phyloP scores from a whole-genome alignment of 2,797 vertebrate genomes.

The Alauda arvensis region DNA sequence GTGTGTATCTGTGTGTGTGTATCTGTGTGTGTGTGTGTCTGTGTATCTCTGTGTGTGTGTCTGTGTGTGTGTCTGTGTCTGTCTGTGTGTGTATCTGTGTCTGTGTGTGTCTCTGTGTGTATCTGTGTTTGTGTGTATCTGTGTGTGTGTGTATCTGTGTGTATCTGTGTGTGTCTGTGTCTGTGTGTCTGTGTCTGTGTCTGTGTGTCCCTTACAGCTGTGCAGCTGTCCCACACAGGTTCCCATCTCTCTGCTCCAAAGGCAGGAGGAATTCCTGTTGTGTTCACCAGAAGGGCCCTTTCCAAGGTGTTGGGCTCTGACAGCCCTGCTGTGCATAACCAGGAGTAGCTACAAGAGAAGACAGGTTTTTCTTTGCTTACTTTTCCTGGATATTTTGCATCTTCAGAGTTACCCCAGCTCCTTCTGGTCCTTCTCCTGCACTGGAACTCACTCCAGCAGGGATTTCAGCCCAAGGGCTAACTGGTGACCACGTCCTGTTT shows the following conservation, averaged over 20 bases:
- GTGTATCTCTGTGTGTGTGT: not conserved
- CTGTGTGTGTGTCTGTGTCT: not conserved
- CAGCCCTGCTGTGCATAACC: fast-evolving
- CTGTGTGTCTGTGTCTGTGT: not conserved
- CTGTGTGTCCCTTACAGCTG: not conserved
- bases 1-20: not conserved
- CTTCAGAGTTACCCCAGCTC: not conserved
- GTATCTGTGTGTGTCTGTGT: not conserved
- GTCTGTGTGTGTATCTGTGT: not conserved
- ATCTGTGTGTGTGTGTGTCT: not conserved
- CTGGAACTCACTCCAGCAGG: not conserved
- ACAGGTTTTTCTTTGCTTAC: not conserved
- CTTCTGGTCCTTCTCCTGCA: not conserved
- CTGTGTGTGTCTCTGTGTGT: not conserved
- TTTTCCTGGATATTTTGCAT: not conserved
- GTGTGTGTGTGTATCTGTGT: not conserved
- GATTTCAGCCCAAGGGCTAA: not conserved
- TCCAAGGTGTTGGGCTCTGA: fast-evolving
- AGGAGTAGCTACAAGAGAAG: not conserved
- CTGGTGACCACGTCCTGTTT: not conserved
- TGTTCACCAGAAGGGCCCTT: not conserved
- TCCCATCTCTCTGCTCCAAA: constrained; percentile 2
- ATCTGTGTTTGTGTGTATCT: not conserved
- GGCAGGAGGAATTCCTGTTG: not conserved
- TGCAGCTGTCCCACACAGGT: not conserved